A percentile compares a stretch with the other conserved stretches of the same genome.
Evolutionary conservation across 2,113 vertebrate species (phyloP).

Genomic region (Nothocercus julius): DNA sequence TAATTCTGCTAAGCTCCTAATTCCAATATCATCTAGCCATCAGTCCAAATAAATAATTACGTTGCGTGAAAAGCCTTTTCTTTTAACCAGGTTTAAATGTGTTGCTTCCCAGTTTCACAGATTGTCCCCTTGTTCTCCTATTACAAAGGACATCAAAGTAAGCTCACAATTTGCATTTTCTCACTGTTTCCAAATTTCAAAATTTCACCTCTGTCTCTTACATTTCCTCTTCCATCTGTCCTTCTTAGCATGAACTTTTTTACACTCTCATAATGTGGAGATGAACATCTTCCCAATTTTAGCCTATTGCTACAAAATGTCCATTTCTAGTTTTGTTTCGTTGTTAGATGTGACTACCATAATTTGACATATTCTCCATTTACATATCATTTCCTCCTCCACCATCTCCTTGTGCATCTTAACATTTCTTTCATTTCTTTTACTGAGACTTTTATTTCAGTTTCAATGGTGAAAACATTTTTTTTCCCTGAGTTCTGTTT

Average conservation of each 20-base stretch:
- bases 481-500: background rate
- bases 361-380: background rate
- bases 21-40: background rate
- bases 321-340: background rate
- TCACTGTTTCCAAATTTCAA: background rate
- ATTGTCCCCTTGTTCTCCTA: background rate
- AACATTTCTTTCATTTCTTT: background rate
- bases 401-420: background rate
- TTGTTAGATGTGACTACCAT: background rate
- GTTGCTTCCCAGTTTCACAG: background rate
- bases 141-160: background rate
- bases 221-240: background rate
- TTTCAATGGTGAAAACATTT: background rate
- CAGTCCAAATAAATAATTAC: background rate
- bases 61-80: background rate
- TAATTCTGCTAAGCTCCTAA: slow-evolving; percentile 13
- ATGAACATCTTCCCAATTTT: background rate
- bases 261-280: background rate
- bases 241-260: background rate
- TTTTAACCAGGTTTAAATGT: background rate
- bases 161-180: background rate
- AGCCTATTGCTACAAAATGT: background rate
- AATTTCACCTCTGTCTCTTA: background rate
- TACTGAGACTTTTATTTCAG: background rate
- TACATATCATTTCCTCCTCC: background rate